Evolutionary conservation across 2,888 invertebrate genomes (phyloP).

Genomic region (Strigamia crassipes): DNA sequence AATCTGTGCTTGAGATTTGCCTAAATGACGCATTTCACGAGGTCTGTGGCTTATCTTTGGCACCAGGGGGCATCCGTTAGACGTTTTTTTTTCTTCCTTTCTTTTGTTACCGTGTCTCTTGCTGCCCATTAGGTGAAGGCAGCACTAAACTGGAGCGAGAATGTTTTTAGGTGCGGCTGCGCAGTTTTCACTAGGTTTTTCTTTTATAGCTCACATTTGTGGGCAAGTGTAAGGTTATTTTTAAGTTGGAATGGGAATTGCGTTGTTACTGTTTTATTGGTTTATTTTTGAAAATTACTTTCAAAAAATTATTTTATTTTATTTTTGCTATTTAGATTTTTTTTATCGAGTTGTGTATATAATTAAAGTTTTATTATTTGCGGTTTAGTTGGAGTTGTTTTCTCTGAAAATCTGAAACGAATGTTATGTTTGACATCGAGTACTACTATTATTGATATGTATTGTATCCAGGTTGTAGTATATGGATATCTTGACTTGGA

Average conservation of each 20-base stretch:
- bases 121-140: slow-evolving; percentile 21
- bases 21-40: slow-evolving; percentile 11
- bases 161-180: slow-evolving; percentile 21
- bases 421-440: too few species aligned
- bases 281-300: neutral
- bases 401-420: too few species aligned
- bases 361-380: too few species aligned
- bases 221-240: neutral
- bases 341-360: too few species aligned
- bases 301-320: too few species aligned
- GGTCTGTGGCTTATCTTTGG: slow-evolving; percentile 21
- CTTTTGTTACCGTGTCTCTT: neutral
- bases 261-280: neutral
- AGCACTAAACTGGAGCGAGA: slow-evolving; percentile 21
- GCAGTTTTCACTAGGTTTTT: slow-evolving; percentile 6
- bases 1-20: slow-evolving; percentile 21
- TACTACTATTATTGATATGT: too few species aligned
- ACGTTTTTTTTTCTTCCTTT: neutral
- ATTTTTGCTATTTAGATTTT: too few species aligned
- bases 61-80: slow-evolving; percentile 10
- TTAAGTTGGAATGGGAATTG: slow-evolving; percentile 2
- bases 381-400: too few species aligned
- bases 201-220: slow-evolving; percentile 16
- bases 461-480: too few species aligned
- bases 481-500: too few species aligned